phyloP scores from a whole-genome alignment of 2,797 vertebrate species.

The Tangara arthus region DNA sequence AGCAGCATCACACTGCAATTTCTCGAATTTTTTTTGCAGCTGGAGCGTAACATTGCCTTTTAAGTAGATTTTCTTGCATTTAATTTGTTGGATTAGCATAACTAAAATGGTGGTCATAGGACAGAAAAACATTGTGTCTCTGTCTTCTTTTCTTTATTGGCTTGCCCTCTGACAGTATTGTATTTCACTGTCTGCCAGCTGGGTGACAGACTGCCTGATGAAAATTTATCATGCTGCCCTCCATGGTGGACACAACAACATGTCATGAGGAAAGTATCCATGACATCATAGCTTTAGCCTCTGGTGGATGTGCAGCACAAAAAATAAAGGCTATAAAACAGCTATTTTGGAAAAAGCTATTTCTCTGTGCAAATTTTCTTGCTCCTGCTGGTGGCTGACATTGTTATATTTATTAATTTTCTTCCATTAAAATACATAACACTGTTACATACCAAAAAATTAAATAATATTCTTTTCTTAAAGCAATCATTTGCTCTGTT shows the following conservation, averaged over 20 bases:
- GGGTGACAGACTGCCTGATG: neutral
- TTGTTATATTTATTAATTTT: neutral
- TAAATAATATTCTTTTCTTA: neutral
- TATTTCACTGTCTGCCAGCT: neutral
- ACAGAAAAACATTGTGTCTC: neutral
- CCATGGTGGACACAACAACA: fast-evolving
- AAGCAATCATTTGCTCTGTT: neutral
- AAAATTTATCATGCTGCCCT: neutral
- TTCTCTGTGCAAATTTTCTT: neutral
- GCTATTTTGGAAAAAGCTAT: neutral
- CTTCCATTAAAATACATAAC: neutral
- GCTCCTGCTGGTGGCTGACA: neutral
- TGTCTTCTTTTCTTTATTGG: neutral
- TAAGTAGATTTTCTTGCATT: neutral
- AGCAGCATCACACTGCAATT: neutral
- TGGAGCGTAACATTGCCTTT: neutral
- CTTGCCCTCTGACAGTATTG: neutral
- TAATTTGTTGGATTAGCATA: neutral
- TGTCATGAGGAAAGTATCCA: neutral
- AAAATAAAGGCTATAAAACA: neutral
- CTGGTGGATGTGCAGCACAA: neutral
- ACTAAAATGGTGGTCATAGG: neutral
- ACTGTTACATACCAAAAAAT: neutral
- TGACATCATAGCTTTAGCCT: neutral
- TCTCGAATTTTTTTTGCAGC: neutral